phyloP scores from a whole-genome alignment of 1,140 invertebrate genomes.

The Danaus plexippus region DNA sequence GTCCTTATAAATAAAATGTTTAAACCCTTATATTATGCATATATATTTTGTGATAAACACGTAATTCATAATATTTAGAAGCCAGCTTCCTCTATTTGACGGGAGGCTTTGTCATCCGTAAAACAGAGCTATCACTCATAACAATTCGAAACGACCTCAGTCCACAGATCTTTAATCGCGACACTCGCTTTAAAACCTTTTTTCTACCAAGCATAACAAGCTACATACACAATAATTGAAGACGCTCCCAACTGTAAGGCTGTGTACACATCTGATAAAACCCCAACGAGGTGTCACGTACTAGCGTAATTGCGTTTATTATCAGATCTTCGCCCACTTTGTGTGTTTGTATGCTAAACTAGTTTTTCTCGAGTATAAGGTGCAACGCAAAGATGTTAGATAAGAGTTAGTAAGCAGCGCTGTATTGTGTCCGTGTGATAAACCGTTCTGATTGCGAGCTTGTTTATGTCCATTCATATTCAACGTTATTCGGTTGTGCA shows the following conservation, averaged over 20 bases:
- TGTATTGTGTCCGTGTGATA: conserved; percentile 39
- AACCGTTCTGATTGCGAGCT: conserved; percentile 34
- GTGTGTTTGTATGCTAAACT: conserved; percentile 56
- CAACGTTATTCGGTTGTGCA: conserved; percentile 37
- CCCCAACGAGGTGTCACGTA: conserved; percentile 55
- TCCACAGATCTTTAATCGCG: conserved; percentile 13
- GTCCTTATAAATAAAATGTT: background rate
- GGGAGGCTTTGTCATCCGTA: background rate
- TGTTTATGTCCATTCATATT: conserved; percentile 40
- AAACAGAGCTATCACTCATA: conserved; percentile 1
- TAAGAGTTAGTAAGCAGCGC: conserved; percentile 35
- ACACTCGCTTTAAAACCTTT: conserved; percentile 35
- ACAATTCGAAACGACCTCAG: background rate
- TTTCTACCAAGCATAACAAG: conserved; percentile 33
- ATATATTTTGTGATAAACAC: no score
- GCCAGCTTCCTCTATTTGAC: background rate
- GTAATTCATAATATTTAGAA: background rate
- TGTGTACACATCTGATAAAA: conserved; percentile 26
- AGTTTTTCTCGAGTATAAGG: conserved; percentile 43
- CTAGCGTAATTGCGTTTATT: conserved; percentile 52
- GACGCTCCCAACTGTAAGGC: conserved; percentile 43
- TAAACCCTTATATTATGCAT: no score
- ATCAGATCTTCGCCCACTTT: conserved; percentile 58
- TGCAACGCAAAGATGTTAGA: conserved; percentile 45
- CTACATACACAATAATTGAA: conserved; percentile 42